Conservation (phyloP, 1,140 invertebrate species). For the Bombus waltoni region DNA sequence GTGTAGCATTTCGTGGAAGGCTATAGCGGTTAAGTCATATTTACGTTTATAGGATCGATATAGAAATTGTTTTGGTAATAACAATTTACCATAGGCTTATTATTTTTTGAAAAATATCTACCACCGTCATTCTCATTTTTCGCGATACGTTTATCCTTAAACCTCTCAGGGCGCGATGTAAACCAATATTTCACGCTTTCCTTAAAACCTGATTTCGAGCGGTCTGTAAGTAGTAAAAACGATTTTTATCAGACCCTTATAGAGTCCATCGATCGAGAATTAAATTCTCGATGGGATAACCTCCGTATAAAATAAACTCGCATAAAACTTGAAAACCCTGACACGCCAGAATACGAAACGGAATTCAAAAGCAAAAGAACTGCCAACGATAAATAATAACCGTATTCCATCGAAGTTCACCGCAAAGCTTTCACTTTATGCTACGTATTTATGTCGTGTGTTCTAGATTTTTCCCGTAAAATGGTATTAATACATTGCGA, state of each 20-base stretch:
- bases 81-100: background rate
- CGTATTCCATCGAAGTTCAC: background rate
- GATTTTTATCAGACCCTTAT: background rate
- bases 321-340: constrained; percentile 10
- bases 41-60: constrained; percentile 16
- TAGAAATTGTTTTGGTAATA: background rate
- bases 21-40: background rate
- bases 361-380: background rate
- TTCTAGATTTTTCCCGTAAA: background rate
- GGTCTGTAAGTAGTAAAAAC: background rate
- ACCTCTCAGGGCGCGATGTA: background rate
- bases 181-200: background rate
- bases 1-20: background rate
- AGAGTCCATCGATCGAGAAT: background rate
- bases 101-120: background rate
- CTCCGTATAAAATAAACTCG: background rate
- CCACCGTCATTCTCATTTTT: background rate
- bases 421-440: background rate
- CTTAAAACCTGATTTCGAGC: background rate
- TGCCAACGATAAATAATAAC: constrained; percentile 15
- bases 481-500: background rate
- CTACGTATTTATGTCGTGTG: background rate
- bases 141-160: background rate
- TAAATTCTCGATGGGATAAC: background rate
- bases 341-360: background rate